Evolutionary conservation across 30 jellyfish, hydroid and myxozoan species (phyloP), one percentile per base, ranked within the genome.

Genomic region (Aurelia coerulea): DNA sequence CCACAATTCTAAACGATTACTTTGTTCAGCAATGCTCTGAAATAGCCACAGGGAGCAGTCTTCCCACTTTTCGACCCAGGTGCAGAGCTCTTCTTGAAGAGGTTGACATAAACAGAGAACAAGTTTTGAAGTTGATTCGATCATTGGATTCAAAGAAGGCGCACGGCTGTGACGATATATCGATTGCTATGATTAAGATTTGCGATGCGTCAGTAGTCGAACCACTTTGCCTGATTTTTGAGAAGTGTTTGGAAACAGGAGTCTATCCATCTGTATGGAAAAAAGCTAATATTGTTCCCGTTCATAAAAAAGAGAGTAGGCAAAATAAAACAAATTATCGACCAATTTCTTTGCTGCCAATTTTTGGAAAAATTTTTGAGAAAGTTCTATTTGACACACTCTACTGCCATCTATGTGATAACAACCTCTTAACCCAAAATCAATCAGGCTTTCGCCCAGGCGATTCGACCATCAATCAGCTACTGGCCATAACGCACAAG

Each of bases 111-210:
- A 54, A 67, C 65, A 62, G 78, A 62, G 86, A 69, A 42, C 66
- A 86, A 15, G 72, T 86, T 13, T 60, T 68, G 31, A 62, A 69
- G 50, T 39, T 62, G 46, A 86, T 85, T 51, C 72, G 79, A 19
- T 39, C 90, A 75, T 66, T 86, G 73, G 87, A 77, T 58, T 8
- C 78, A 17, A 86, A 68, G 62, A 86, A 86, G 31, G 96, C 86
- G 42, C 96, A 86, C 74, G 90, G 96, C 42, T 77, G 90, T 68
- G 91, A 86, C 37, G 89, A 68, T 23, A 86, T 75, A 14, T 80
- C 91, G 35, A 69, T 53, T 39, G 72, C 76, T 64, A 81, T 68
- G 84, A 81, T 81, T 54, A 81, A 39, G 73, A 39, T 65, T 59
- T 62, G 83, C 54, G 80, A 59, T 59, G 66, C 88, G 19, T 68